A percentile compares a stretch with the other conserved stretches of the same genome.
Evolutionary conservation across 2,888 invertebrate genomes (phyloP).

Genomic region (Melieria crassipennis): DNA sequence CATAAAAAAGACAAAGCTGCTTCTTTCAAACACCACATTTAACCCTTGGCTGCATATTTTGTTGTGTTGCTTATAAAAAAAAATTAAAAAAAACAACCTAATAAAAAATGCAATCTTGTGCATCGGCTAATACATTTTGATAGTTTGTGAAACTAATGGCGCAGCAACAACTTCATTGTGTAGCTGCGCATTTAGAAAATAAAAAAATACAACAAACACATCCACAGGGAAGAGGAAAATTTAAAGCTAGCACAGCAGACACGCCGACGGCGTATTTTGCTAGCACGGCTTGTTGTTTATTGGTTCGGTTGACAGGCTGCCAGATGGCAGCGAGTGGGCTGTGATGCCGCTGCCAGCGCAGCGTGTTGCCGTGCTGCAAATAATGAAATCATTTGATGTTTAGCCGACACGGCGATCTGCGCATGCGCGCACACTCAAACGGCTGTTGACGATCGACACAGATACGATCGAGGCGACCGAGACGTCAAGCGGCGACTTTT

Average conservation of each 20-base stretch:
- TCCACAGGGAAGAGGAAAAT: too few relatives aligned
- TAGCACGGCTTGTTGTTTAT: too few relatives aligned
- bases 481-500: too few relatives aligned
- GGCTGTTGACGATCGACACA: not conserved
- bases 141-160: constrained; percentile 49
- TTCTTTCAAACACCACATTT: too few relatives aligned
- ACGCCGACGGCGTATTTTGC: too few relatives aligned
- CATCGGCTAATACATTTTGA: constrained; percentile 55
- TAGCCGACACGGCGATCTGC: constrained; percentile 22
- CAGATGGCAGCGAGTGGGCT: too few relatives aligned
- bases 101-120: constrained; percentile 47
- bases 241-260: too few relatives aligned
- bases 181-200: too few relatives aligned
- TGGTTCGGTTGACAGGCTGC: too few relatives aligned
- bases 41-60: not conserved
- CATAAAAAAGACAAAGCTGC: constrained; percentile 12
- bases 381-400: constrained; percentile 36
- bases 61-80: constrained; percentile 42
- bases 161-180: constrained; percentile 3
- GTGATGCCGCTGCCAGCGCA: too few relatives aligned
- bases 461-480: not conserved
- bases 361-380: not conserved
- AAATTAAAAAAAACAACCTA: constrained; percentile 39
- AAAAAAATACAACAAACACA: too few relatives aligned
- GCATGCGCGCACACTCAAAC: constrained; percentile 18